Base-by-base conservation (phyloP, 2,797 vertebrate genomes). In the Pteropus rufus region DNA sequence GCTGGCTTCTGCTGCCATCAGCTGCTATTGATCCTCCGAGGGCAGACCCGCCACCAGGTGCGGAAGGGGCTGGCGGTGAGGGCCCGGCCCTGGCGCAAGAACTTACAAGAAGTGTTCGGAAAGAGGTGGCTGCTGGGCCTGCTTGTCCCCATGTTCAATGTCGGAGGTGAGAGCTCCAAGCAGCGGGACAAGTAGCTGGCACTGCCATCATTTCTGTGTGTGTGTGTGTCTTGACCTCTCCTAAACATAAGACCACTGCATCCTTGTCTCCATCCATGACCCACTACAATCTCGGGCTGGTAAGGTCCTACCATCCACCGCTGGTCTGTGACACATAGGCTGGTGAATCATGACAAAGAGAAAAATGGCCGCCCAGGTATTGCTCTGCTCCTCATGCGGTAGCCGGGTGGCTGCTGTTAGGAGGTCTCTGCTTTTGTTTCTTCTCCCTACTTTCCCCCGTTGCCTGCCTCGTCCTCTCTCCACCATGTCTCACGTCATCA, bases 1-100 rank as follows among this genome's bases (percentile, higher is more conserved):
- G 99, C 99, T 0, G 99, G 99, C 70, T 99, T 99, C 99, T 99
- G 99, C 97, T 99, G 99, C 98, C 99, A 99, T 98, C 99, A 99
- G 99, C 98, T 99, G 97, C 98, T 99, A 97, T 97, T 99, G 98
- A 99, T 99, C 96, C 99, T 99, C 83, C 99, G 99, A 1, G 99
- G 99, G 18, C 99, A 99, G 98, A 99, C 99, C 0, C 99, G 99
- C 98, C 99, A 99, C 98, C 99, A 99, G 98, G 97, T 99, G 98
- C 99, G 99, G 97, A 99, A 99, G 88, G 99, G 99, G 56, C 95
- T 99, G 93, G 98, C 99, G 8, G 98, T 98, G 89, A 98, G 98
- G 97, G 98, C 98, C 72, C 98, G 97, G 76, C 98, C 98, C 62
- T 99, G 99, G 99, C 99, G 97, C 94, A 98, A 98, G 98, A 99